phyloP scores from a whole-genome alignment of 37 sponge, comb jelly and placozoan genomes.

The Chondrosia reniformis region DNA sequence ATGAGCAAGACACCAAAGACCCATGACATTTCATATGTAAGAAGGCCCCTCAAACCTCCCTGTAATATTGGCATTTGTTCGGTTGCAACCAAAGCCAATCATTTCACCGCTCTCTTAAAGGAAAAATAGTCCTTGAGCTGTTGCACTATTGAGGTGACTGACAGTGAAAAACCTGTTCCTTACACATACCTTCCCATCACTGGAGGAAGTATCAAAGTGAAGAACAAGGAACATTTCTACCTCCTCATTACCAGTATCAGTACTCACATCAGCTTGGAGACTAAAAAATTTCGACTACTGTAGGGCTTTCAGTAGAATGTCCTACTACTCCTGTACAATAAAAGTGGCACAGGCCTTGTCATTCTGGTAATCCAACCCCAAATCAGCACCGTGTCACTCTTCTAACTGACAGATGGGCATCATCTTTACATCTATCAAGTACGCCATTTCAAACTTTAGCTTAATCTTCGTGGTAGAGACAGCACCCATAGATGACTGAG shows the following conservation, averaged over 20 bases:
- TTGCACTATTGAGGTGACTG: constrained; percentile 15
- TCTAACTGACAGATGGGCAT: constrained; percentile 30
- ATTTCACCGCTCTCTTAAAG: constrained; percentile 18
- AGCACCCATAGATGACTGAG: constrained; percentile 17
- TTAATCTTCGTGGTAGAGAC: constrained; percentile 5
- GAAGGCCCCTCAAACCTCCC: constrained; percentile 43
- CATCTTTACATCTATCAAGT: constrained; percentile 53
- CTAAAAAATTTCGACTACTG: constrained; percentile 38
- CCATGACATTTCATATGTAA: constrained; percentile 45
- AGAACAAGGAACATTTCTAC: constrained; percentile 32
- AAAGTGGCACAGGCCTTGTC: constrained; percentile 35
- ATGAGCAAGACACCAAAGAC: constrained; percentile 70
- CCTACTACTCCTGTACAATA: constrained; percentile 7
- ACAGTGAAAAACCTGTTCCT: constrained; percentile 23
- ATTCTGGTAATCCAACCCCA: constrained; percentile 43
- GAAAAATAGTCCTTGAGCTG: constrained; percentile 23
- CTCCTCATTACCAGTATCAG: constrained; percentile 45
- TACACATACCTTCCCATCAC: constrained; percentile 34
- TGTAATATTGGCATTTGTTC: constrained; percentile 42
- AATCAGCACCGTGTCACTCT: constrained; percentile 31
- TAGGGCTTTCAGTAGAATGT: not conserved
- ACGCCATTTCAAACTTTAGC: constrained; percentile 39
- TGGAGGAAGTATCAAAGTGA: constrained; percentile 28
- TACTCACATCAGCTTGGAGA: constrained; percentile 32
- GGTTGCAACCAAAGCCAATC: constrained; percentile 63